A percentile compares a stretch with the other conserved stretches of the same genome.
These are phyloP conservation scores for Prionace glauca DNA, from an alignment of 2,797 vertebrate species.

Conservation along the genomic window DNA sequence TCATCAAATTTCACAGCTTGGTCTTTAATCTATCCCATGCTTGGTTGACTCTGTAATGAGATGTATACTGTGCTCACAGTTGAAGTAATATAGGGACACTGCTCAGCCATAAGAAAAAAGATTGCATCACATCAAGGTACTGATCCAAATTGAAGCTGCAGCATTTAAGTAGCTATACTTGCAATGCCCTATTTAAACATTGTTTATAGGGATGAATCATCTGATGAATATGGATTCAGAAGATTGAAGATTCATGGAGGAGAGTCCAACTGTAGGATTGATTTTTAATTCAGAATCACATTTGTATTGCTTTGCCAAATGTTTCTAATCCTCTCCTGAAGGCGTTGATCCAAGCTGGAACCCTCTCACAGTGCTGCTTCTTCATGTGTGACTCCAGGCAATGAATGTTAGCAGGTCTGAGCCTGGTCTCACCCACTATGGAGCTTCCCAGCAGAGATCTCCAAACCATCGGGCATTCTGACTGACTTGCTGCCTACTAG, in stretches of 20 bases:
- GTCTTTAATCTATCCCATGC: neutral
- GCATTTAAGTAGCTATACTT: neutral
- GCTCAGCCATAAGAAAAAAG: neutral
- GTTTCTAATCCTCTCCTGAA: neutral
- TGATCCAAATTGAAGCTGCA: neutral
- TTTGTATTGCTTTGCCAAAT: neutral
- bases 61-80: neutral
- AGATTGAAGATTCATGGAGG: neutral
- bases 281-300: neutral
- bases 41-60: neutral
- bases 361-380: neutral
- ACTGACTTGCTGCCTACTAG: neutral
- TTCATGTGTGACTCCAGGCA: neutral
- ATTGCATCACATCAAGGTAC: slow-evolving; percentile 21
- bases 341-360: neutral
- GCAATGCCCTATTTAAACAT: neutral
- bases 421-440: neutral
- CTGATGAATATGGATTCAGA: slow-evolving; percentile 28
- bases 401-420: neutral
- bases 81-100: neutral
- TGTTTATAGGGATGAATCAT: slow-evolving; percentile 24
- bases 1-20: neutral
- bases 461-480: neutral
- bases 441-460: neutral
- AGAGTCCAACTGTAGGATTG: neutral